Evolutionary conservation across 2,113 vertebrate species (phyloP).

Genomic region (Apodemus sylvaticus): DNA sequence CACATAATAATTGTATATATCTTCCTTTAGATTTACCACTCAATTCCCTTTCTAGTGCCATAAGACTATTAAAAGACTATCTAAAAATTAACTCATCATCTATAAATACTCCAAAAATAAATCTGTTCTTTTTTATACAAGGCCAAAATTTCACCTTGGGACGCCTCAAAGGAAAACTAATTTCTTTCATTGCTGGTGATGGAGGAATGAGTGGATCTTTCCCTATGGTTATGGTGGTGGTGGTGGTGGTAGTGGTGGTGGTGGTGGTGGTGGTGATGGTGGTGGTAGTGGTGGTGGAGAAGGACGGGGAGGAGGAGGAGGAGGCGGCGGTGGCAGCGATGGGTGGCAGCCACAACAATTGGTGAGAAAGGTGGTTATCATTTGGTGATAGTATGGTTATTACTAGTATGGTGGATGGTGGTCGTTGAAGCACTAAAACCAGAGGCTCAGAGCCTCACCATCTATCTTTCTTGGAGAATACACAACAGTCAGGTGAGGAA

Average conservation of each 20-base stretch:
- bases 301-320: too few species aligned
- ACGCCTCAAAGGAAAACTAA: not conserved
- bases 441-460: not conserved
- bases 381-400: not conserved
- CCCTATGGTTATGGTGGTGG: not conserved
- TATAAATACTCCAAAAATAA: not conserved
- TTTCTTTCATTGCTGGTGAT: not conserved
- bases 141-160: not conserved
- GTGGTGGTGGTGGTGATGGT: too few species aligned
- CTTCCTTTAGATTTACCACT: not conserved
- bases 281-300: not conserved
- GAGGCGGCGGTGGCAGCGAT: not conserved
- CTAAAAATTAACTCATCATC: constrained; percentile 48
- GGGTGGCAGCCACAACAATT: not conserved
- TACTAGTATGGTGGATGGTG: not conserved
- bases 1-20: not conserved
- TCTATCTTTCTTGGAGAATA: constrained; percentile 16
- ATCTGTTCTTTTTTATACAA: not conserved
- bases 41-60: not conserved
- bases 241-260: not conserved
- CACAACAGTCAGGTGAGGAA: not conserved
- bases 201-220: not conserved
- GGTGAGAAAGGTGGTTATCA: not conserved
- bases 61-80: not conserved
- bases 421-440: not conserved